These are phyloP conservation scores for Apodemus agrarius DNA, from an alignment of 2,797 vertebrate species.

Conservation along the genomic window DNA sequence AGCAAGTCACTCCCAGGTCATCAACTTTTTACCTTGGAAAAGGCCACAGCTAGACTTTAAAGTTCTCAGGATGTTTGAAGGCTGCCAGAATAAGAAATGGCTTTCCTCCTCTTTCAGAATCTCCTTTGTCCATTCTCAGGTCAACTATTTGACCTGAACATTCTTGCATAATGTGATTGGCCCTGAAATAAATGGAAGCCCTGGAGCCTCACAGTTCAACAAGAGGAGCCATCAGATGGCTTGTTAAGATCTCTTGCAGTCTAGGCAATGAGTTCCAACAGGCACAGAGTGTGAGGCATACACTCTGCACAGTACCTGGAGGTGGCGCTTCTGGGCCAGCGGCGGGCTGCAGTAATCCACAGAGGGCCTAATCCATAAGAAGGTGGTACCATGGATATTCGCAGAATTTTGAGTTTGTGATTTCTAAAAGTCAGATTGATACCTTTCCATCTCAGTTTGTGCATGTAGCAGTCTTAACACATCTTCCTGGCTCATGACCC, in stretches of 20 bases:
- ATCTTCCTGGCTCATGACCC: background rate
- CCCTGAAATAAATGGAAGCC: constrained; percentile 66
- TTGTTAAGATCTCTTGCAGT: constrained; percentile 50
- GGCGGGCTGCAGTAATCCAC: background rate
- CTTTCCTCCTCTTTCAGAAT: background rate
- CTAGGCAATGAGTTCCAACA: constrained; percentile 65
- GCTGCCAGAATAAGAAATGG: constrained; percentile 50
- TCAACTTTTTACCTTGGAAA: constrained; percentile 48
- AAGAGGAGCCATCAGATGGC: constrained; percentile 41
- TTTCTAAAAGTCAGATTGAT: background rate
- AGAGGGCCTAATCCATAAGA: background rate
- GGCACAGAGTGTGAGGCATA: background rate
- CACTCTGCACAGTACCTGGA: background rate
- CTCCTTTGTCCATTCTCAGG: background rate
- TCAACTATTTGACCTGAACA: constrained; percentile 67
- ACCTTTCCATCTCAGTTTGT: background rate
- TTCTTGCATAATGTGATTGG: constrained; percentile 58
- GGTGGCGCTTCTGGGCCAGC: background rate
- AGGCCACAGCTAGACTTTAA: constrained; percentile 67
- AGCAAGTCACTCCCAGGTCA: constrained; percentile 78
- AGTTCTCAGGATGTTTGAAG: constrained; percentile 6
- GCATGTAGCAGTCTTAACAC: background rate
- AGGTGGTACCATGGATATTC: background rate
- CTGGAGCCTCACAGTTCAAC: constrained; percentile 46
- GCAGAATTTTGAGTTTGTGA: background rate